Conservation (phyloP, 92 coral and sea anemone genomes). For the Porites evermanni region DNA sequence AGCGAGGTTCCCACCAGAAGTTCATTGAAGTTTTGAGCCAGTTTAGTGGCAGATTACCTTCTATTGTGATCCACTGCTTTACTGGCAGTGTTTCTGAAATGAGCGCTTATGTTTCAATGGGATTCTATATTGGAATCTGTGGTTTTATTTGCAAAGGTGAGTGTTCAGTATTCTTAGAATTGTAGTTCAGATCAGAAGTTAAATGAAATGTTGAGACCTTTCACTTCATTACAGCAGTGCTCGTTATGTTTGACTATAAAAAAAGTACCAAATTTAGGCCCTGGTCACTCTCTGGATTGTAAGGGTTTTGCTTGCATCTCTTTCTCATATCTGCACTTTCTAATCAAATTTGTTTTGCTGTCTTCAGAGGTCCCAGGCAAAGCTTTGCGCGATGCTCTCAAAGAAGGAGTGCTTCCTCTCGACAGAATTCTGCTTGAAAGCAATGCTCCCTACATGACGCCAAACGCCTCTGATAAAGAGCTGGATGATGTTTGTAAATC, state of each 20-base stretch:
- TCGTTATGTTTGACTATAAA: too few species aligned
- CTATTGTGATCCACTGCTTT: slow-evolving; percentile 95
- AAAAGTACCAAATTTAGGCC: too few species aligned
- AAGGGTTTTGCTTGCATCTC: too few species aligned
- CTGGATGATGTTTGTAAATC: slow-evolving; percentile 84
- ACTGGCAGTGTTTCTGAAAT: slow-evolving; percentile 94
- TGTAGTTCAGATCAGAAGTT: background rate
- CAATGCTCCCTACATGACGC: slow-evolving; percentile 98
- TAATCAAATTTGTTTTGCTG: background rate
- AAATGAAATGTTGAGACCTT: too few species aligned
- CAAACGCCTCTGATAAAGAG: slow-evolving; percentile 88
- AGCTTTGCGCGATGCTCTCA: slow-evolving; percentile 88
- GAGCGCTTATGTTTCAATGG: slow-evolving; percentile 93
- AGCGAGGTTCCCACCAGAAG: slow-evolving; percentile 90
- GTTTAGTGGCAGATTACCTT: slow-evolving; percentile 89
- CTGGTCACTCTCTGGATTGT: too few species aligned
- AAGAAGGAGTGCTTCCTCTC: slow-evolving; percentile 90
- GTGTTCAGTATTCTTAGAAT: background rate
- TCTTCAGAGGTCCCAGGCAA: slow-evolving; percentile 82
- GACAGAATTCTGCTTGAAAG: slow-evolving; percentile 94
- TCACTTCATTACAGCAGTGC: too few species aligned
- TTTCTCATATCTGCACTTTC: too few species aligned
- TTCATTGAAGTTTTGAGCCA: slow-evolving; percentile 89
- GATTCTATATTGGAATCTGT: slow-evolving; percentile 97
- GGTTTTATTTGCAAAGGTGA: slow-evolving; percentile 99